Evolutionary conservation across 2,797 vertebrate species (phyloP), one percentile per base, ranked within the genome.

Genomic region (Austrolebias charrua): DNA sequence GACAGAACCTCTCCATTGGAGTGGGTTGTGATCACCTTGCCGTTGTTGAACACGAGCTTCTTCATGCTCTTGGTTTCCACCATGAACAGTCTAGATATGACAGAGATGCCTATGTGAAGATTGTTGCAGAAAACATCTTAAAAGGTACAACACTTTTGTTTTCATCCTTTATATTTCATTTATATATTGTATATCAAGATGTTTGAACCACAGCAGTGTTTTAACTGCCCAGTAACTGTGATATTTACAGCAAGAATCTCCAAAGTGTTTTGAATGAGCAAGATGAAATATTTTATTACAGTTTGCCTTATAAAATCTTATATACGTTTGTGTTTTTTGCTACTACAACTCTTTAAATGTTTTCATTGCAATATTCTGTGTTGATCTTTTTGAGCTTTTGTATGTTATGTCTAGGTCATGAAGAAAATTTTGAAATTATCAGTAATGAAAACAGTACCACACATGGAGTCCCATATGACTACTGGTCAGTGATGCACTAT

Each of bases 31-130:
- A 95, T 74, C 51, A 28, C 1, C 81, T 94, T 0, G 89, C 57
- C 0, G 93, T 83, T 0, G 74, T 95, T 47, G 90, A 96, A 44
- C 95, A 97, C 0, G 93, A 96, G 75, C 91, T 97, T 61, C 92
- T 97, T 11, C 96, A 98, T 0, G 92, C 94, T 0, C 85, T 97
- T 56, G 95, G 96, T 9, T 96, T 97, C 87, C 93, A 86, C 92
- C 95, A 97, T 0, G 95, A 97, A 80, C 95, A 97, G 66, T 95
- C 94, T 0, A 91, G 95, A n/a, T 88, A 89, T 0, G 95, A 96
- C 71, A 80, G 95, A n/a, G 94, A 96, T 4, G 84, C 95, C 40
- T 93, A 94, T 0, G 91, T 97, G 78, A 88, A 51, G 7, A 95
- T 97, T 5, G 4, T 83, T 7, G 90, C 86, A 86, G 84, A 93